Evolutionary conservation across 2,113 vertebrate genomes (phyloP).

Genomic region (Psophia crepitans): DNA sequence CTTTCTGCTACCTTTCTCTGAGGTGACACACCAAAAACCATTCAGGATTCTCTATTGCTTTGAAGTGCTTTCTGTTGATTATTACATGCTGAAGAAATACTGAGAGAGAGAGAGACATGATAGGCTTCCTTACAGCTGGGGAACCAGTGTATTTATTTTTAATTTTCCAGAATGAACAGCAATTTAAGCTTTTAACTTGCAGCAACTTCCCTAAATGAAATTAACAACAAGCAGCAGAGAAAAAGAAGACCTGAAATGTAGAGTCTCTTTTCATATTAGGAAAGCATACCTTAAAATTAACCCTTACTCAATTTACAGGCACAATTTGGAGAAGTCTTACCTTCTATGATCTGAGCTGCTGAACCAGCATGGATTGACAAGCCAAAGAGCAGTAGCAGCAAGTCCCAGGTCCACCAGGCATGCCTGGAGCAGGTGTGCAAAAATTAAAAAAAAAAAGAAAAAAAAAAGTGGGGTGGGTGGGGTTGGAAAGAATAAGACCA

Average conservation of each 20-base stretch:
- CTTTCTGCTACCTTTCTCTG: neutral
- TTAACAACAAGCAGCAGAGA: neutral
- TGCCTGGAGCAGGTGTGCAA: constrained; percentile 51
- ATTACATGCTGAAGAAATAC: neutral
- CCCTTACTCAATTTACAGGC: neutral
- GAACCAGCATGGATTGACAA: constrained; percentile 35
- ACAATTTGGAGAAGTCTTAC: constrained; percentile 44
- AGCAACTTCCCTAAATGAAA: neutral
- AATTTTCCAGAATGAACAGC: neutral
- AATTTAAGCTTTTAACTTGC: neutral
- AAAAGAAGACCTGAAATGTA: neutral
- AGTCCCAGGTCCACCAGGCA: constrained; percentile 36
- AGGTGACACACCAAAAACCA: neutral
- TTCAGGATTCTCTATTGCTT: neutral
- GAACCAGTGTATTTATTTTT: neutral
- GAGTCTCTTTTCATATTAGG: neutral
- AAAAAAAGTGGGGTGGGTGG: fast-evolving
- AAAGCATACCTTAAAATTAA: neutral
- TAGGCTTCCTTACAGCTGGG: neutral
- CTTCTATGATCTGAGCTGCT: constrained; percentile 68
- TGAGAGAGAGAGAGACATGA: neutral
- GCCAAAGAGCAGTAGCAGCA: constrained; percentile 21
- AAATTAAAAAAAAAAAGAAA: neutral
- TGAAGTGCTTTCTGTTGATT: neutral
- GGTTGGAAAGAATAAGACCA: neutral